Evolutionary conservation across 2,888 invertebrate genomes (phyloP).

Genomic region (Synanthedon formicaeformis): DNA sequence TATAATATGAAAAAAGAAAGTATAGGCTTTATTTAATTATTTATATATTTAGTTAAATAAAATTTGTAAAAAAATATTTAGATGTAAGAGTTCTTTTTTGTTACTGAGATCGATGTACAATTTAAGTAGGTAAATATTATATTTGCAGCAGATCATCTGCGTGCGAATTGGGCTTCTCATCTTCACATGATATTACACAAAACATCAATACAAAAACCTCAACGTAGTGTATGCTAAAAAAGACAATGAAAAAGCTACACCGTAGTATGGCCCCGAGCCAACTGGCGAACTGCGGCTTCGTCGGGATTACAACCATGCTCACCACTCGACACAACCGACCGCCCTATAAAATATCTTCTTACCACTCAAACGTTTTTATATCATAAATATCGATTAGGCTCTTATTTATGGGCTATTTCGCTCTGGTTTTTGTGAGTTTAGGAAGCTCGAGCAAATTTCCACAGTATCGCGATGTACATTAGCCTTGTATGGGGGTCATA

Average conservation of each 20-base stretch:
- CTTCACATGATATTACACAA: constrained; percentile 1
- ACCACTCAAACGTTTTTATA: constrained; percentile 13
- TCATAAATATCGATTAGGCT: constrained; percentile 13
- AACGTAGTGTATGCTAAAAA: constrained; percentile 22
- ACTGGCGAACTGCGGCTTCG: constrained; percentile 31
- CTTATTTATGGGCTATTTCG: constrained; percentile 8
- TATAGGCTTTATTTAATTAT: too few relatives aligned
- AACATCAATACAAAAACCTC: constrained; percentile 10
- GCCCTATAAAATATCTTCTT: constrained; percentile 19
- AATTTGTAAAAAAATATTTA: too few relatives aligned
- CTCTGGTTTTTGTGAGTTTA: background rate
- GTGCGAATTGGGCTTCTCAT: background rate
- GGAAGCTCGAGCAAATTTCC: background rate
- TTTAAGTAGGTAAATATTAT: too few relatives aligned
- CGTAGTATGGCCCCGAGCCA: constrained; percentile 33
- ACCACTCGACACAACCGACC: constrained; percentile 18
- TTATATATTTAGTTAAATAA: too few relatives aligned
- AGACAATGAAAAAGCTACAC: constrained; percentile 10
- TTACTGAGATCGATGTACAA: too few relatives aligned
- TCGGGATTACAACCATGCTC: constrained; percentile 24
- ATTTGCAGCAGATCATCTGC: background rate
- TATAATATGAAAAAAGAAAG: too few relatives aligned
- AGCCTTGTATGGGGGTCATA: background rate
- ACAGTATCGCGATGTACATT: background rate
- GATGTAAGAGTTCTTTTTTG: too few relatives aligned